Evolutionary conservation across 2,113 vertebrate species (phyloP), one percentile per base, ranked within the genome.

Genomic region (Potamarius usumacintae): DNA sequence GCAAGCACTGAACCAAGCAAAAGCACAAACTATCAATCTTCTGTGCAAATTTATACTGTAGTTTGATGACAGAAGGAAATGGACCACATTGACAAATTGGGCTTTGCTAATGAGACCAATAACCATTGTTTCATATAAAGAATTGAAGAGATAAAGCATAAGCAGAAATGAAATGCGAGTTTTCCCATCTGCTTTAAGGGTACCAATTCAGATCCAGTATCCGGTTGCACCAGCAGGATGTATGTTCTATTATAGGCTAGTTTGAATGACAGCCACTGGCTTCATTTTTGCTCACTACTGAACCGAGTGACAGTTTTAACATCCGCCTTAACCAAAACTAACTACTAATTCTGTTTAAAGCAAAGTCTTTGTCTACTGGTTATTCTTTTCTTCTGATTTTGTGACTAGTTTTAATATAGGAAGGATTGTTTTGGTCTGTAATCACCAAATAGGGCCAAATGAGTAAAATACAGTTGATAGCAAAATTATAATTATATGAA

Each of bases 1-100:
- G 30, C 30, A 3, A 81, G 79, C 79, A 60, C 27, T 60, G 79
- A 81, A 60, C 55, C 79, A 60, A 60, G 55, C 79, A 60, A 30
- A 81, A 60, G 30, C 27, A 81, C 57, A 60, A 80, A 80, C 78
- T 80, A 80, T 58, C 78, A 60, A 58, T 58, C 58, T 80, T 80
- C 78, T 80, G 55, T 60, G 78, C 55, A 80, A 62, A 81, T 81
- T 18, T 81, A 60, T 30, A 81, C 27, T 42, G 79, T 42, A 81
- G 57, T 60, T 60, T 81, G 55, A 81, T 60, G 55, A 60, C 57
- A 60, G 57, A 81, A 81, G 79, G 30, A 81, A 81, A 81, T 60
- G 30, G 27, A 42, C 53, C 57, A 34, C 79, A 60, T 5, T 81
- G 79, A 81, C 79, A 81, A 81, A 81, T 57, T 60, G 55, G 79